Percentiles rank a stretch among this genome's conserved stretches.
Conservation (phyloP, 2,113 vertebrate genomes). For the Phodopus roborovskii region DNA sequence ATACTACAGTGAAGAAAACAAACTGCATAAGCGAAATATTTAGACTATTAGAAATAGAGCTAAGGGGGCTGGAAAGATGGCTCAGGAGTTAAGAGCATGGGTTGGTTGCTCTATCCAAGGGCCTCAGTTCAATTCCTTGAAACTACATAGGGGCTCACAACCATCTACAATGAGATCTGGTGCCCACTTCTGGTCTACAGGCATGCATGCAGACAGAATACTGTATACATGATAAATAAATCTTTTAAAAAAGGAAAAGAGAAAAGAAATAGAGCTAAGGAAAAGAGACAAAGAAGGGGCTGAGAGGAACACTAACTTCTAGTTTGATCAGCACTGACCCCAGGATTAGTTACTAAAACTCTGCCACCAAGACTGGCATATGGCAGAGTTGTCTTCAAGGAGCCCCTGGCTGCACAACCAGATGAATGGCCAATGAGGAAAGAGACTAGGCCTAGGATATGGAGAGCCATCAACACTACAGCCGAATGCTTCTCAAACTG, state of each 20-base stretch:
- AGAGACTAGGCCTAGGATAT: fast-evolving
- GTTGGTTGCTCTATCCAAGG: neutral
- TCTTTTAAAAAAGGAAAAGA: neutral
- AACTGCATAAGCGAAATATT: fast-evolving
- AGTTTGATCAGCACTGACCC: neutral
- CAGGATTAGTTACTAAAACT: neutral
- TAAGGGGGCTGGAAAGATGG: no score
- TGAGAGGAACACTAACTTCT: no score
- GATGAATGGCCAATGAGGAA: neutral
- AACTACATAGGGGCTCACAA: neutral
- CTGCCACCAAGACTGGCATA: neutral
- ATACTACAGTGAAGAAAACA: neutral
- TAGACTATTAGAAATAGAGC: fast-evolving
- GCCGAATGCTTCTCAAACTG: fast-evolving
- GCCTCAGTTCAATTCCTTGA: neutral
- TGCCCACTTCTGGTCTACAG: neutral
- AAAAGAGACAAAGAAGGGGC: no score
- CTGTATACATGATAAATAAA: neutral
- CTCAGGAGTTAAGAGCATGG: no score
- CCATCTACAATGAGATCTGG: neutral
- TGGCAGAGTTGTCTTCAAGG: neutral
- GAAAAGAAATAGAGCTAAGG: neutral
- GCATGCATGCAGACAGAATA: neutral
- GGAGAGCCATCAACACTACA: fast-evolving
- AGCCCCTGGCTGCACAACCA: neutral